These are phyloP conservation scores for Tichodroma muraria DNA, from an alignment of 2,113 vertebrate genomes.

Conservation along the genomic window DNA sequence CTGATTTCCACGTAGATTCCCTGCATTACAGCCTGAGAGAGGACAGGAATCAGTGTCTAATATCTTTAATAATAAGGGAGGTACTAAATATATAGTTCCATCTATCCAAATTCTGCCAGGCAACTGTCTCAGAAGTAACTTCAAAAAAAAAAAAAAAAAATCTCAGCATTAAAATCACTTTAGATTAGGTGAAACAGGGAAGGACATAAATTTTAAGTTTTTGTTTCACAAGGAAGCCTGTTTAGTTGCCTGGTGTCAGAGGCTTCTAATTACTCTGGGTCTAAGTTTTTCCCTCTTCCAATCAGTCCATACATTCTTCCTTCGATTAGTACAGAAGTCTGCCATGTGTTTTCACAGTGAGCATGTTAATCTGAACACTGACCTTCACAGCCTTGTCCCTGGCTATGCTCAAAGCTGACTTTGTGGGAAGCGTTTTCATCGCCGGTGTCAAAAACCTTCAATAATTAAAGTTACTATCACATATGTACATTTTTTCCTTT, in stretches of 20 bases:
- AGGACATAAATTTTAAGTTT: neutral
- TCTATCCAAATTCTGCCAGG: neutral
- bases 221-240: neutral
- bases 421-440: constrained; percentile 50
- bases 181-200: neutral
- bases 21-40: neutral
- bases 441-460: constrained; percentile 53
- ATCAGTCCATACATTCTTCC: neutral
- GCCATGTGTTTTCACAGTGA: neutral
- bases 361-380: constrained; percentile 44
- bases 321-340: neutral
- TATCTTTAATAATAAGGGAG: neutral
- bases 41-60: neutral
- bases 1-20: neutral
- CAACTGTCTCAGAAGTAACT: neutral
- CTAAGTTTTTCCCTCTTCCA: neutral
- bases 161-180: neutral
- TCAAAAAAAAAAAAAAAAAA: neutral
- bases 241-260: neutral
- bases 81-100: neutral
- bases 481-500: constrained; percentile 18
- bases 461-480: constrained; percentile 65
- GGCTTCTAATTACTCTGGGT: neutral
- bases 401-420: constrained; percentile 46
- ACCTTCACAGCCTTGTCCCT: constrained; percentile 46